phyloP scores from a whole-genome alignment of 2,797 vertebrate species.

The Mastacembelus armatus region DNA sequence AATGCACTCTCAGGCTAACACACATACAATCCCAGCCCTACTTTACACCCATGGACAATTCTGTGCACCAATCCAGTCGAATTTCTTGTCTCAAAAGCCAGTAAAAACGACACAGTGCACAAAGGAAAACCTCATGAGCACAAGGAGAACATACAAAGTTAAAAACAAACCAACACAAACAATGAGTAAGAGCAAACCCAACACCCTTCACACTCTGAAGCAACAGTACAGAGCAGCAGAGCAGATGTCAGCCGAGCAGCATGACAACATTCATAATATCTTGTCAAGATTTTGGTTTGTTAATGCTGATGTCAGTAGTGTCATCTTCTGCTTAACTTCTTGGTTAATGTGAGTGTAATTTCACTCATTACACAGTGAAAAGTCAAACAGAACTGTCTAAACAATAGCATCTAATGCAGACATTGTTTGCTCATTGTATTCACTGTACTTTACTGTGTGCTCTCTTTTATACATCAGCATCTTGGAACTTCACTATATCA shows the following conservation, averaged over 20 bases:
- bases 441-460: neutral
- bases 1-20: constrained; percentile 1
- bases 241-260: neutral
- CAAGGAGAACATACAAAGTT: neutral
- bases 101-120: neutral
- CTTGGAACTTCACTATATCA: no score
- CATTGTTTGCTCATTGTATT: neutral
- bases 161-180: no score
- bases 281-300: neutral
- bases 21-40: neutral
- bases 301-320: neutral
- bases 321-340: no score
- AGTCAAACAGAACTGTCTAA: no score
- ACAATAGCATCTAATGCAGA: no score
- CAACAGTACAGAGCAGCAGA: neutral
- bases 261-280: constrained; percentile 6
- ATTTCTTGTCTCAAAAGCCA: constrained; percentile 4
- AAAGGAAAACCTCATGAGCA: constrained; percentile 3
- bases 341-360: no score
- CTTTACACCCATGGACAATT: neutral
- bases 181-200: neutral
- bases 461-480: neutral
- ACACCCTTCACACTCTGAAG: neutral
- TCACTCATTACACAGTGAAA: no score
- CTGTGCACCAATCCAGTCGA: neutral